Conservation (phyloP, 2,113 vertebrate species). For the Lethenteron reissneri region DNA sequence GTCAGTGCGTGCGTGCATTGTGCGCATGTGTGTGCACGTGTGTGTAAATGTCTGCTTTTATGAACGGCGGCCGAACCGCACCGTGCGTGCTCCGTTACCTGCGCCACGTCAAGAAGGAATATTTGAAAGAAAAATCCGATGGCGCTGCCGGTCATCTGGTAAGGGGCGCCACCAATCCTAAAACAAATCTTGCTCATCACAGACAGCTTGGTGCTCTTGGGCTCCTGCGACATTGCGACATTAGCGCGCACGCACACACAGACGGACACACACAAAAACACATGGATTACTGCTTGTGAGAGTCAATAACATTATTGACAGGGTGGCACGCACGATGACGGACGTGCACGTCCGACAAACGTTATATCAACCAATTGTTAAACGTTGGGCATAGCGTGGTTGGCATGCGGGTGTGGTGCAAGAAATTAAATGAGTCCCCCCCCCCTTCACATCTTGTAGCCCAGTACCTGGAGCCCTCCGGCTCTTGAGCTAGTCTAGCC, state of each 20-base stretch:
- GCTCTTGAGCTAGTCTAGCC: too few species aligned
- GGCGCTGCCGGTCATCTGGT: conserved; percentile 4
- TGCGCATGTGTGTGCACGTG: neutral
- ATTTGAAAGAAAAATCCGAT: conserved; percentile 1
- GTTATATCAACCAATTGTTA: too few species aligned
- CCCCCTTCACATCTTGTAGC: too few species aligned
- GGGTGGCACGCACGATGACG: neutral
- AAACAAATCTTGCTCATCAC: conserved; percentile 1
- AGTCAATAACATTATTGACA: neutral
- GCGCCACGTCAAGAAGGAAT: conserved; percentile 1
- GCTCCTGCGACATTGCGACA: neutral
- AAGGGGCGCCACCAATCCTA: neutral
- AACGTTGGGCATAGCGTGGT: too few species aligned
- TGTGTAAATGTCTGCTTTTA: neutral
- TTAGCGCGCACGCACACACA: neutral
- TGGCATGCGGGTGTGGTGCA: too few species aligned
- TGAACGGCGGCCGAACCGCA: neutral
- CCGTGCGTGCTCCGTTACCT: neutral
- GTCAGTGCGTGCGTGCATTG: neutral
- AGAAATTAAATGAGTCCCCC: too few species aligned
- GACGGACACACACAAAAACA: neutral
- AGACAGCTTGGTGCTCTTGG: neutral
- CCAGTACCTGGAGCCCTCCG: too few species aligned
- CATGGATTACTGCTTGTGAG: neutral
- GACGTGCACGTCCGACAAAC: neutral